A percentile compares a stretch with the other conserved stretches of the same genome.
Conservation (phyloP, 30 jellyfish, hydroid and myxozoan genomes). For the Nemopilema nomurai region DNA sequence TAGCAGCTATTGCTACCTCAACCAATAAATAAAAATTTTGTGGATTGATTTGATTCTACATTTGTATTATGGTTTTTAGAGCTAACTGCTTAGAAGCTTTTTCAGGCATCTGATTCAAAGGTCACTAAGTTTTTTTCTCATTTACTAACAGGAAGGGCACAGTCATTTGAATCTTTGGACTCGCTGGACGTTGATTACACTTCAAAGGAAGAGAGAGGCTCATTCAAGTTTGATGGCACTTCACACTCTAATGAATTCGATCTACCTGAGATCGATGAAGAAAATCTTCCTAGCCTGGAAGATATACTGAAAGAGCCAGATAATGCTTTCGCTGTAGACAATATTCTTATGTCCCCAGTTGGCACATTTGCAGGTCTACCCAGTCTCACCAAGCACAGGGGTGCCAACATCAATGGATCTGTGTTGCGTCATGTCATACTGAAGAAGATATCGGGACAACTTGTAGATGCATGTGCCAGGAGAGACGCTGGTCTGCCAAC, state of each 20-base stretch:
- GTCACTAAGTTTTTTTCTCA: not conserved
- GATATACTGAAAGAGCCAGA: slow-evolving; percentile 91
- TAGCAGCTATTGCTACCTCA: no score
- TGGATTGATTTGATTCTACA: no score
- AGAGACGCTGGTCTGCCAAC: slow-evolving; percentile 99
- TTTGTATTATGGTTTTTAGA: no score
- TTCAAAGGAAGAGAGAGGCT: slow-evolving; percentile 46
- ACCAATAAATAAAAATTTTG: no score
- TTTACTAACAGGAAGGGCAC: slow-evolving; percentile 33
- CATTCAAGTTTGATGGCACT: slow-evolving; percentile 60
- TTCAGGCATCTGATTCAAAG: no score
- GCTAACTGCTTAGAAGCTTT: not conserved
- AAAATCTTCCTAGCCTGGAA: slow-evolving; percentile 86
- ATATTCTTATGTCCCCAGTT: slow-evolving; percentile 54
- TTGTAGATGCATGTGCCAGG: slow-evolving; percentile 97
- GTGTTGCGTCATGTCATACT: slow-evolving; percentile 93
- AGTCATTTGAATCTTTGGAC: slow-evolving; percentile 78
- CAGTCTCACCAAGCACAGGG: slow-evolving; percentile 59
- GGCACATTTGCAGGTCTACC: slow-evolving; percentile 66
- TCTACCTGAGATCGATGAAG: slow-evolving; percentile 83
- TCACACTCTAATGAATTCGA: slow-evolving; percentile 61
- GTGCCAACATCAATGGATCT: slow-evolving; percentile 86
- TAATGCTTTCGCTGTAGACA: slow-evolving; percentile 67
- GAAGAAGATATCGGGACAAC: slow-evolving; percentile 90
- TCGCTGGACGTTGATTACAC: slow-evolving; percentile 80